Evolutionary conservation across 2,113 vertebrate genomes (phyloP).

Genomic region (Accipiter cooperii): DNA sequence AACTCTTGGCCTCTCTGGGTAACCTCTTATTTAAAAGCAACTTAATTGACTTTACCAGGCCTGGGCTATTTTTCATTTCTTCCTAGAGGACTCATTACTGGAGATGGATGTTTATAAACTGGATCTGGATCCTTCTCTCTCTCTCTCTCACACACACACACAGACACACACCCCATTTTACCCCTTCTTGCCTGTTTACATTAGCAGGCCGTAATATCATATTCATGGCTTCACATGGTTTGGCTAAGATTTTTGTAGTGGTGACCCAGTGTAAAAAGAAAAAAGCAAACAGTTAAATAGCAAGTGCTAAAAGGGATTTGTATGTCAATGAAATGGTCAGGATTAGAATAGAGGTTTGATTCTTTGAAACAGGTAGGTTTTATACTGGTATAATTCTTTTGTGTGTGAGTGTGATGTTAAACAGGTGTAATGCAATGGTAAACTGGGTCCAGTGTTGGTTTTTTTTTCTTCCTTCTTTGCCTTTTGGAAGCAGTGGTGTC

Average conservation of each 20-base stretch:
- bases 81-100: slow-evolving; percentile 47
- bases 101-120: slow-evolving; percentile 38
- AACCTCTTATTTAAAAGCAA: slow-evolving; percentile 60
- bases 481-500: neutral
- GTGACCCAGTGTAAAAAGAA: neutral
- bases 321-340: neutral
- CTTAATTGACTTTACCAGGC: slow-evolving; percentile 61
- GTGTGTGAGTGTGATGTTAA: neutral
- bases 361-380: neutral
- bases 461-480: neutral
- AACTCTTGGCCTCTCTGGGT: slow-evolving; percentile 53
- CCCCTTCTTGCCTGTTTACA: slow-evolving; percentile 52
- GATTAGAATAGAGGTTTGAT: neutral
- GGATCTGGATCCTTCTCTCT: slow-evolving; percentile 39
- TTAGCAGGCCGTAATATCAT: slow-evolving; percentile 15
- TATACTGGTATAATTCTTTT: neutral
- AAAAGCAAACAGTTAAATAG: neutral
- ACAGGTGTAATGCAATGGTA: neutral
- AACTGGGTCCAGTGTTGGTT: neutral
- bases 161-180: neutral
- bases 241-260: neutral
- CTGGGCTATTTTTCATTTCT: slow-evolving; percentile 47
- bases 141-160: neutral
- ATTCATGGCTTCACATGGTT: neutral
- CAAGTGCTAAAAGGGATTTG: neutral